phyloP scores from a whole-genome alignment of 2,113 vertebrate species.

The Paramisgurnus dabryanus region DNA sequence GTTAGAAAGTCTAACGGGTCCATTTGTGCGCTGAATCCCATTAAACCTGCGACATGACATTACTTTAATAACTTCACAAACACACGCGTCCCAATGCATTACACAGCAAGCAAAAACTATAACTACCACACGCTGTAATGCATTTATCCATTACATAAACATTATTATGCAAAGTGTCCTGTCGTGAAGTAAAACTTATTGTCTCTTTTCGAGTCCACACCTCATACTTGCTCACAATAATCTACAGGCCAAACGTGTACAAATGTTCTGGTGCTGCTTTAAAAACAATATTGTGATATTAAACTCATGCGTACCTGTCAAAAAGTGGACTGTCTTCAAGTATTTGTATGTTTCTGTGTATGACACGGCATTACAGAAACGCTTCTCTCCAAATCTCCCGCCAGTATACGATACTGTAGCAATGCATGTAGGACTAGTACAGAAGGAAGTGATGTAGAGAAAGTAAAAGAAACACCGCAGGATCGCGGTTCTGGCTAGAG shows the following conservation, averaged over 20 bases:
- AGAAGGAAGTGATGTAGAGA: constrained; percentile 57
- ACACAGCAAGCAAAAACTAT: too few relatives aligned
- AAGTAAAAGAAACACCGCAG: constrained; percentile 55
- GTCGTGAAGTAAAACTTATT: too few relatives aligned
- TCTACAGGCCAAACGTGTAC: neutral
- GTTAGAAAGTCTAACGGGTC: constrained; percentile 62
- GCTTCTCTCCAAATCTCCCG: neutral
- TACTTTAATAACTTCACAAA: neutral
- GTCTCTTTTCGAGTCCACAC: too few relatives aligned
- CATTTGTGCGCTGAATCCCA: constrained; percentile 44
- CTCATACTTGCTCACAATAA: neutral
- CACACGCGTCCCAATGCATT: too few relatives aligned
- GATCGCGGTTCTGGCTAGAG: too few relatives aligned
- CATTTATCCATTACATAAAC: too few relatives aligned
- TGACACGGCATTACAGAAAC: neutral
- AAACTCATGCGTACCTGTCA: neutral
- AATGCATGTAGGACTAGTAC: accelerated
- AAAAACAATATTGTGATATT: neutral
- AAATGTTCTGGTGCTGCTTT: neutral
- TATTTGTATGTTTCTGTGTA: neutral
- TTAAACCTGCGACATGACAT: neutral
- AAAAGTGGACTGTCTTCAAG: neutral
- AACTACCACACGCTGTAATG: too few relatives aligned
- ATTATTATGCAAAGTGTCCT: too few relatives aligned
- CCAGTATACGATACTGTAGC: neutral